Evolutionary conservation across 2,888 invertebrate genomes (phyloP), one percentile per base, ranked within the genome.

Genomic region (Encarsia formosa): DNA sequence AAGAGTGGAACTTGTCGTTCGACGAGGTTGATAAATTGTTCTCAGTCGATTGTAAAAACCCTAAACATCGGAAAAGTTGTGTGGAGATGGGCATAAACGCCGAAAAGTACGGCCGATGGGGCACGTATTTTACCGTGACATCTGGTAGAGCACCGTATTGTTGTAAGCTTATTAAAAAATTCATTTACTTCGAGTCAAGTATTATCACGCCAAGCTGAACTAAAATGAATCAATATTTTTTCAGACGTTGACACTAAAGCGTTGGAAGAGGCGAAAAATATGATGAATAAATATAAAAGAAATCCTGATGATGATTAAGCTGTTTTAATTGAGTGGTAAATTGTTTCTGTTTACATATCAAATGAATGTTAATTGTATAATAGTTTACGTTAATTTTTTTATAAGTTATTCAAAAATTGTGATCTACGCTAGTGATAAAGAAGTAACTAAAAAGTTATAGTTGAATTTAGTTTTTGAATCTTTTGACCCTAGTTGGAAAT

Each of bases 51-150:
- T 60, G 60, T 24, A 8, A 15, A 18, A 8, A 9, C 8, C 6
- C 2, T 4, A 8, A 5, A 19, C 18, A 48, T 20, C 15, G 18
- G 4, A n/a, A 20, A 26, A 48, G 38, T 5, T 82, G 82, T 54
- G 67, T 77, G 0, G 79, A 78, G 64, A 81, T 82, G 80, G 82
- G 82, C 11, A 79, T 82, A 57, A 66, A 69, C 11, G 77, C 81
- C 1, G 49, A 58, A 0, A 70, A 72, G 1, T 51, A 66, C 38
- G 74, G 70, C 18, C 61, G 69, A 3, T 77, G 78, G 0, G 82
- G 82, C 1, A 65, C 75, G 0, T 82, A 79, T 63, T 79, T 81
- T 55, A 77, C 78, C 2, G 66, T 79, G n/a, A 82, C 82, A 0
- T 76, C 78, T 0, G 75, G 74, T 2, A 70, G 66, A 43, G 59